These are phyloP conservation scores for Pterocles orientalis DNA, from an alignment of 2,113 vertebrate species.

Conservation along the genomic window DNA sequence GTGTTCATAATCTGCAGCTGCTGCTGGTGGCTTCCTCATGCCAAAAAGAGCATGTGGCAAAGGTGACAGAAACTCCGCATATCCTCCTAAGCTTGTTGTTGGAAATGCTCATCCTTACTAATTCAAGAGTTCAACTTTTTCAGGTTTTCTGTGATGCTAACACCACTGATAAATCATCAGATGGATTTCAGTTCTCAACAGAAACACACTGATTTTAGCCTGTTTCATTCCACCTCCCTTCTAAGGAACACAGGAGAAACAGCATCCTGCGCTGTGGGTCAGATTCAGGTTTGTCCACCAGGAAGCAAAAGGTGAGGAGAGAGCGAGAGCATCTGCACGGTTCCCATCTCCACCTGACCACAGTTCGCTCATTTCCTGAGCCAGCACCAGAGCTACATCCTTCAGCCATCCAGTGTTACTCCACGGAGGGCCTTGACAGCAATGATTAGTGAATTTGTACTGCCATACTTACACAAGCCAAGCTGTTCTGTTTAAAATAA, in stretches of 20 bases:
- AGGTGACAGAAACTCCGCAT: not conserved
- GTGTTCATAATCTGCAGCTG: not conserved
- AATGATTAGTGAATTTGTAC: not conserved
- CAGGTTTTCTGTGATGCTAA: not conserved
- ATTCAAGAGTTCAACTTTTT: not conserved
- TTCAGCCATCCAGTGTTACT: rapidly evolving
- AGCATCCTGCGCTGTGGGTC: rapidly evolving
- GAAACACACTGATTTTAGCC: not conserved
- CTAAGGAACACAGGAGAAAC: not conserved
- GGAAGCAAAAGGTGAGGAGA: rapidly evolving
- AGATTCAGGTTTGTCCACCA: not conserved
- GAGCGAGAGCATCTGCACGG: not conserved
- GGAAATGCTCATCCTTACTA: not conserved
- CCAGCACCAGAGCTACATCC: not conserved
- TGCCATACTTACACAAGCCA: not conserved
- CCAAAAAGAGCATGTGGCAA: not conserved
- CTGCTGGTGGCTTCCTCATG: not conserved
- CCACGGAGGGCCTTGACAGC: not conserved
- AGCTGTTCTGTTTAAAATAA: not conserved
- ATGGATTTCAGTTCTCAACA: not conserved
- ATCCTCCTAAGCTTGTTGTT: not conserved
- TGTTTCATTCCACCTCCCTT: not conserved
- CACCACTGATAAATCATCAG: not conserved
- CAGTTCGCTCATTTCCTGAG: rapidly evolving
- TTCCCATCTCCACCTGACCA: not conserved